Evolutionary conservation across 2,888 invertebrate species (phyloP).

Genomic region (Tipula confusa): DNA sequence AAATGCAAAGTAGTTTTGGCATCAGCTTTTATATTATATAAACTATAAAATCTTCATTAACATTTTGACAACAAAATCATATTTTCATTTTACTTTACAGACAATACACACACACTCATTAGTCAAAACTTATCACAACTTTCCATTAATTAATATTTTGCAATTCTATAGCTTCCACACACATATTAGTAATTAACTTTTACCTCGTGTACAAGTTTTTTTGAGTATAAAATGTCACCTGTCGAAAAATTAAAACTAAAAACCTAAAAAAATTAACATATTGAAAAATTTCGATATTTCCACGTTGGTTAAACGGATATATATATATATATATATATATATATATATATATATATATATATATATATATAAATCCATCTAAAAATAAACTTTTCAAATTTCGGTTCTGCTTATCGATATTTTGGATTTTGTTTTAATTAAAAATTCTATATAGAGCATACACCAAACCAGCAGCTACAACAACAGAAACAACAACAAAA

Average conservation of each 20-base stretch:
- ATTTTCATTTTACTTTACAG: too few relatives aligned
- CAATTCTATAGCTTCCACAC: background rate
- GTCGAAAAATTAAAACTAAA: background rate
- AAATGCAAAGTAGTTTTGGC: too few relatives aligned
- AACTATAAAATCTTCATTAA: too few relatives aligned
- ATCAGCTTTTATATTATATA: too few relatives aligned
- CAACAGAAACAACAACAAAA: background rate
- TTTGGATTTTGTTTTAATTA: slow-evolving; percentile 5
- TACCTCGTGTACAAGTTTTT: background rate
- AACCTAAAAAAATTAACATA: background rate
- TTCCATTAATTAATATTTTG: background rate
- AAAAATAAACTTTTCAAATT: background rate
- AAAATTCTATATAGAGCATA: background rate
- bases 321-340: background rate
- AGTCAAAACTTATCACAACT: background rate
- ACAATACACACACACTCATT: too few relatives aligned
- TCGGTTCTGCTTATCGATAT: background rate
- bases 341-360: background rate
- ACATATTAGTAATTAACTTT: background rate
- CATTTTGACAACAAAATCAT: too few relatives aligned
- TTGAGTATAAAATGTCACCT: background rate
- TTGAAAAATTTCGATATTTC: background rate
- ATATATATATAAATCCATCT: background rate
- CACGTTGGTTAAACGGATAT: background rate
- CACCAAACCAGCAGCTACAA: background rate